A percentile compares a stretch with the other conserved stretches of the same genome.
phyloP scores from a whole-genome alignment of 1,140 invertebrate genomes.

The Aphidius gifuensis region DNA sequence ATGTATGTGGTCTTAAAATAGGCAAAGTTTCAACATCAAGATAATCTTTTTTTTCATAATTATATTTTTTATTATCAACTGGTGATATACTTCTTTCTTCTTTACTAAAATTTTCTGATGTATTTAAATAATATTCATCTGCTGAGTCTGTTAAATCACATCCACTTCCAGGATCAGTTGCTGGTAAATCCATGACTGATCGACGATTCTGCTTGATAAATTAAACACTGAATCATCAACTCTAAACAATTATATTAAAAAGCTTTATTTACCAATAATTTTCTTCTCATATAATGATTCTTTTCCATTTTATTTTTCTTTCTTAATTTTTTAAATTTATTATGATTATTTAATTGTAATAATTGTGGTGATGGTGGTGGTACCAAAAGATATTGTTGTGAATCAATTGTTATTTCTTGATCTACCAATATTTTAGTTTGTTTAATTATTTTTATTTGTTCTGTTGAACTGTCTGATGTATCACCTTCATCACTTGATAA shows the following conservation, averaged over 20 bases:
- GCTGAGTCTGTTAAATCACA: constrained; percentile 51
- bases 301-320: constrained; percentile 30
- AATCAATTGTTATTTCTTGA: constrained; percentile 21
- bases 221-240: not conserved
- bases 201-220: constrained; percentile 34
- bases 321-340: constrained; percentile 30
- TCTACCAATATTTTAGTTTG: constrained; percentile 23
- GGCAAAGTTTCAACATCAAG: constrained; percentile 14
- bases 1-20: constrained; percentile 52
- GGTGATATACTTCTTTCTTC: constrained; percentile 17
- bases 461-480: constrained; percentile 67
- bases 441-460: constrained; percentile 41
- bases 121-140: constrained; percentile 45
- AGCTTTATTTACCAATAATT: constrained; percentile 28
- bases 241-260: not conserved
- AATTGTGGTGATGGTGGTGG: constrained; percentile 60
- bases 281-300: constrained; percentile 27
- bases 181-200: constrained; percentile 54
- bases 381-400: constrained; percentile 39
- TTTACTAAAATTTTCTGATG: constrained; percentile 19
- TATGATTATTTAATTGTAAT: constrained; percentile 22
- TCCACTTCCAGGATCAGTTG: constrained; percentile 58
- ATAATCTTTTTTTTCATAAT: constrained; percentile 23
- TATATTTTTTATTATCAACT: constrained; percentile 3
- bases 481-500: constrained; percentile 69